A percentile compares a stretch with the other conserved stretches of the same genome.
These are phyloP conservation scores for Pocillopora grandis DNA, from an alignment of 92 coral and sea anemone species.

Conservation along the genomic window DNA sequence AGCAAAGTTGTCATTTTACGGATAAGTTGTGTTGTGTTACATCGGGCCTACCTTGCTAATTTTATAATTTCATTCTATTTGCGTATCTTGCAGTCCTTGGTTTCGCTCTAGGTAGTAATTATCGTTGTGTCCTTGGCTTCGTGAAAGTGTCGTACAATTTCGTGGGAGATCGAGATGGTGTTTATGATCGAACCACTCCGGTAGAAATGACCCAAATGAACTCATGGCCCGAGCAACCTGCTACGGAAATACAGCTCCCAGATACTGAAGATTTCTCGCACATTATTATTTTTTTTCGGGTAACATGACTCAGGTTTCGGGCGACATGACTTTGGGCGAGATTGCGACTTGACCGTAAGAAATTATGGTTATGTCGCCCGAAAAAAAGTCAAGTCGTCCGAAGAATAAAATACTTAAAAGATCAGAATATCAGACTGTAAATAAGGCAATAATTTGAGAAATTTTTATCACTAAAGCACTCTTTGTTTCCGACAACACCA, in stretches of 20 bases:
- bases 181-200: conserved; percentile 36
- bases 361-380: too few species aligned
- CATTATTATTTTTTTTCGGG: conserved; percentile 46
- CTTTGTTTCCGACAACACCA: too few species aligned
- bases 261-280: conserved; percentile 49
- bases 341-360: too few species aligned
- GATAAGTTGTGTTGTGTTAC: conserved; percentile 5
- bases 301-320: not conserved
- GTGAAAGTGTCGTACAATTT: conserved; percentile 34
- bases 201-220: conserved; percentile 57
- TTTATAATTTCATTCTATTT: not conserved
- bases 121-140: not conserved
- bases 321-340: too few species aligned
- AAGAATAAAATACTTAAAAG: too few species aligned
- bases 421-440: too few species aligned
- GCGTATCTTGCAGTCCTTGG: not conserved
- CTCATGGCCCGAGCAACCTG: conserved; percentile 42
- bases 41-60: not conserved
- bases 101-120: not conserved
- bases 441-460: too few species aligned
- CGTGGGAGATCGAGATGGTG: conserved; percentile 13
- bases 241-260: conserved; percentile 1
- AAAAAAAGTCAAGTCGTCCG: too few species aligned
- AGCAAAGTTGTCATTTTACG: too few species aligned
- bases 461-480: too few species aligned